A percentile compares a stretch with the other conserved stretches of the same genome.
phyloP scores from a whole-genome alignment of 2,113 vertebrate species.

The Ceuthmochares aereus region DNA sequence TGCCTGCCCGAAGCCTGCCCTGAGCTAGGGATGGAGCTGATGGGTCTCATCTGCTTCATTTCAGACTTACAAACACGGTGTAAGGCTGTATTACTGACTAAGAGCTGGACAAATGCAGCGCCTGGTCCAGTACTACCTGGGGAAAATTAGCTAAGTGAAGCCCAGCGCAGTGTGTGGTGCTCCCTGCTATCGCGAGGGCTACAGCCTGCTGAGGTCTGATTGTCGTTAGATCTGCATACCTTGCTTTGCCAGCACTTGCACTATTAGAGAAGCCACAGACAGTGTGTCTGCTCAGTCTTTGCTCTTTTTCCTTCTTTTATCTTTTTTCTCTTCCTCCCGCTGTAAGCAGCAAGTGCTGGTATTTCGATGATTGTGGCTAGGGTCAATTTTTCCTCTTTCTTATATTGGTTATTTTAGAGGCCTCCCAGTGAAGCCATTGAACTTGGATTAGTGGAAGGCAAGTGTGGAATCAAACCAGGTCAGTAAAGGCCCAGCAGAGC shows the following conservation, averaged over 20 bases:
- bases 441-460: neutral
- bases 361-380: neutral
- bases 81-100: rapidly evolving
- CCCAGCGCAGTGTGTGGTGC: rapidly evolving
- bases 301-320: neutral
- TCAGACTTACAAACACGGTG: rapidly evolving
- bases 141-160: neutral
- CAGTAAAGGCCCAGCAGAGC: neutral
- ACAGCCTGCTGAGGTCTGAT: neutral
- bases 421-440: neutral
- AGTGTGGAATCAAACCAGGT: rapidly evolving
- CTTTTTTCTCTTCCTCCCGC: rapidly evolving
- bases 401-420: neutral
- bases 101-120: neutral
- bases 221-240: rapidly evolving
- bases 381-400: neutral
- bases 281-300: rapidly evolving
- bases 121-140: neutral
- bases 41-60: rapidly evolving
- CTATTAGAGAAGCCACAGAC: neutral
- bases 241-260: neutral
- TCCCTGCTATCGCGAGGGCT: neutral
- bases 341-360: rapidly evolving
- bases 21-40: neutral
- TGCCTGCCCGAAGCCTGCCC: neutral